Conservation (phyloP, 2,888 invertebrate species). For the Pocota personata region DNA sequence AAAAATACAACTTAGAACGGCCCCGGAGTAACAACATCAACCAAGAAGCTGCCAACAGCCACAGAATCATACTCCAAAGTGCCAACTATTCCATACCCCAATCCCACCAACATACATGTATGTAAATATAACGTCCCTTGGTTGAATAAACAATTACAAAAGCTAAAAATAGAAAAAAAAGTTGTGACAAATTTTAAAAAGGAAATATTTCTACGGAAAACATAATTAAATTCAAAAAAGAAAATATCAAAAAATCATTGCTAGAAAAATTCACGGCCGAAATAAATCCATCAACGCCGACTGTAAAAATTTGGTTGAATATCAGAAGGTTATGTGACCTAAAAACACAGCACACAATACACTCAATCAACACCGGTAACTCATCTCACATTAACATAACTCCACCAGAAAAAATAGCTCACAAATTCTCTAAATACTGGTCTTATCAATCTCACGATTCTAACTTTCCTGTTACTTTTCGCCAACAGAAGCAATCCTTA, state of each 20-base stretch:
- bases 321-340: neutral
- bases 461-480: too few species aligned
- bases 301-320: neutral
- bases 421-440: neutral
- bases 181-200: conserved; percentile 31
- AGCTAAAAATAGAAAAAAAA: conserved; percentile 38
- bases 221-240: conserved; percentile 32
- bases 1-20: neutral
- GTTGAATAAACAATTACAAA: conserved; percentile 29
- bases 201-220: conserved; percentile 37
- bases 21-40: conserved; percentile 40
- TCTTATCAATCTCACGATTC: neutral
- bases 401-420: neutral
- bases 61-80: conserved; percentile 46
- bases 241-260: too few species aligned
- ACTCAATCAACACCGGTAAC: neutral
- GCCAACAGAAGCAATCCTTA: too few species aligned
- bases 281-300: too few species aligned
- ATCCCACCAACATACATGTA: conserved; percentile 4
- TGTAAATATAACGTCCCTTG: conserved; percentile 19
- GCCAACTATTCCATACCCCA: too few species aligned
- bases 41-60: conserved; percentile 40
- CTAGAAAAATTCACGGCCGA: neutral
- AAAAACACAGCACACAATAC: neutral
- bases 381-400: neutral